These are phyloP conservation scores for Rutpela maculata DNA, from an alignment of 2,888 invertebrate genomes.

Conservation along the genomic window DNA sequence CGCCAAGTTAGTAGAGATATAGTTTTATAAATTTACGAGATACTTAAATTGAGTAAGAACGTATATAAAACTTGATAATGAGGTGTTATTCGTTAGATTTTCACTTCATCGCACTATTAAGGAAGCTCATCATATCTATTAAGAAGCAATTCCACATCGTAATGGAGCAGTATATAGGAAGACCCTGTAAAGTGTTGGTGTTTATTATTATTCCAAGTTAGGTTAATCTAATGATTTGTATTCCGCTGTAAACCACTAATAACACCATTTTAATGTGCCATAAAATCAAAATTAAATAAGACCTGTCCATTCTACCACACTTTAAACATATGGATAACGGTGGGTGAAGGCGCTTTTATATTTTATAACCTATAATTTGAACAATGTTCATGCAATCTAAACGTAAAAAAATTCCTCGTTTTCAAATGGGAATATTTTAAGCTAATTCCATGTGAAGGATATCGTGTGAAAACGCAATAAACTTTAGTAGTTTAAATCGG, in stretches of 20 bases:
- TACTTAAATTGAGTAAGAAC: neutral
- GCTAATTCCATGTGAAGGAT: neutral
- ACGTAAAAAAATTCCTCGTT: neutral
- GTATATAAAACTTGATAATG: neutral
- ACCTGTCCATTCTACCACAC: conserved; percentile 22
- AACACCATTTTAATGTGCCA: conserved; percentile 46
- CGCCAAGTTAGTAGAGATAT: too few relatives aligned
- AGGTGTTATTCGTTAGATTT: neutral
- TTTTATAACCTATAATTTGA: conserved; percentile 16
- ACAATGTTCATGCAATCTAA: conserved; percentile 5
- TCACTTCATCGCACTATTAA: neutral
- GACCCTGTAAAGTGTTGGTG: neutral
- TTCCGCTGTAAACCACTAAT: conserved; percentile 24
- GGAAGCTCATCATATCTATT: neutral
- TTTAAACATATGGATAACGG: conserved; percentile 27
- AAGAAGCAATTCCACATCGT: neutral
- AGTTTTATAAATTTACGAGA: neutral
- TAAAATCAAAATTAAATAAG: conserved; percentile 45
- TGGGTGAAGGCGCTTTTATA: conserved; percentile 20
- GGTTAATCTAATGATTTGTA: neutral
- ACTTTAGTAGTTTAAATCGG: neutral
- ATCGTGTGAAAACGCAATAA: neutral
- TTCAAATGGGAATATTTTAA: conserved; percentile 3
- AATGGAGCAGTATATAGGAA: neutral
- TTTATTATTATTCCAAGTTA: neutral